phyloP scores from a whole-genome alignment of 2,888 invertebrate genomes.

The Malthinus seriepunctatus region DNA sequence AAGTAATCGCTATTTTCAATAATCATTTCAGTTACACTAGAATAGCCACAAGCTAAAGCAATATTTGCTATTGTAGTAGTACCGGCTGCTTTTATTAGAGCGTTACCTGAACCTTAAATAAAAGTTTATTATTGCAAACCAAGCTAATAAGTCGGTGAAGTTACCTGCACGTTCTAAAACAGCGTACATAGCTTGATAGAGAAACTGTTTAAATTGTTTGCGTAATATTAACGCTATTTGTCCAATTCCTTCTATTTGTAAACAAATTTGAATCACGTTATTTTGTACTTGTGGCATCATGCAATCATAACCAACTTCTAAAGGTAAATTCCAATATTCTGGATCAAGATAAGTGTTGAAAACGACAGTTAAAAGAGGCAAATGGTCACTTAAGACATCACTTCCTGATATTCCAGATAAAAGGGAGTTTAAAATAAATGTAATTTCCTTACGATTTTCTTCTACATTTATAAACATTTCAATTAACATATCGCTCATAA shows the following conservation, averaged over 20 bases:
- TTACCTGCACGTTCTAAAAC: constrained; percentile 73
- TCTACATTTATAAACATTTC: constrained; percentile 60
- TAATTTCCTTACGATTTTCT: constrained; percentile 63
- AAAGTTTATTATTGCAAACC: background rate
- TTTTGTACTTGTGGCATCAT: constrained; percentile 59
- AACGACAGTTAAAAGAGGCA: constrained; percentile 20
- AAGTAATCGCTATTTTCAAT: constrained; percentile 74
- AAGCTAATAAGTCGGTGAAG: background rate
- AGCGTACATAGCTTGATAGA: constrained; percentile 69
- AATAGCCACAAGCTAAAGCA: constrained; percentile 61
- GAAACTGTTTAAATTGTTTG: constrained; percentile 60
- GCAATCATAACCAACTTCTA: constrained; percentile 43
- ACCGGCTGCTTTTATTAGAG: constrained; percentile 65
- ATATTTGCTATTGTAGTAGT: constrained; percentile 62
- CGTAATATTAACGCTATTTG: constrained; percentile 61
- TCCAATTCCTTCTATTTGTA: constrained; percentile 73
- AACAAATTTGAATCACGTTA: constrained; percentile 68
- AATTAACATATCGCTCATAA: constrained; percentile 66
- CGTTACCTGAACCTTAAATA: constrained; percentile 66
- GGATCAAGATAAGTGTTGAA: constrained; percentile 57
- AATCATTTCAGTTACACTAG: constrained; percentile 63
- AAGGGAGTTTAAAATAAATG: constrained; percentile 62
- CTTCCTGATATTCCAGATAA: constrained; percentile 10
- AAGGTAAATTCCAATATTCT: constrained; percentile 58
- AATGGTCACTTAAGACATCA: background rate